Evolutionary conservation across 2,797 vertebrate species (phyloP).

Genomic region (Phataginus tricuspis): DNA sequence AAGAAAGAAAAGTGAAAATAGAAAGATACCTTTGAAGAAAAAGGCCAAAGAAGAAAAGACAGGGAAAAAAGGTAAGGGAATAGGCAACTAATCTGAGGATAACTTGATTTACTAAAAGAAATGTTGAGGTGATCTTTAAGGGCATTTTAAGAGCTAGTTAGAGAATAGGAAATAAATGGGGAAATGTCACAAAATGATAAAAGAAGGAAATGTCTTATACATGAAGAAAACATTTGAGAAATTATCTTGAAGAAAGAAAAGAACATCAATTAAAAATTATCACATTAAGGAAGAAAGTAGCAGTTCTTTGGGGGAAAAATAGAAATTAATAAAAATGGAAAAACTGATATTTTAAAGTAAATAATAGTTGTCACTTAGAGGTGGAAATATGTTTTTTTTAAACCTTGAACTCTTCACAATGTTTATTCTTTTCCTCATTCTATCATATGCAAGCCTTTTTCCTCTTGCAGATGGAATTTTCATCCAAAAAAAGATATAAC

Average conservation of each 20-base stretch:
- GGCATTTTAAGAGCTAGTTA: background rate
- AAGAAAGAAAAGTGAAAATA: conserved; percentile 29
- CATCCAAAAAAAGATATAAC: background rate
- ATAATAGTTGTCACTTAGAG: background rate
- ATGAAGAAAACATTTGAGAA: background rate
- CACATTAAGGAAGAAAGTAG: conserved; percentile 4
- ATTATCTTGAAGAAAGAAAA: background rate
- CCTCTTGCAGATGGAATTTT: conserved; percentile 17
- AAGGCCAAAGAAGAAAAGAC: background rate
- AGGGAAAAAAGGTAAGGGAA: background rate
- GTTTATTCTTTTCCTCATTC: conserved; percentile 29
- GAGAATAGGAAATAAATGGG: background rate
- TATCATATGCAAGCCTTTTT: background rate
- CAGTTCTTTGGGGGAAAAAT: background rate
- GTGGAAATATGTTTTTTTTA: conserved; percentile 18
- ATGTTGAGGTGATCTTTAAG: background rate
- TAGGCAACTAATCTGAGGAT: conserved; percentile 12
- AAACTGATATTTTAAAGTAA: conserved; percentile 28
- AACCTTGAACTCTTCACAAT: background rate
- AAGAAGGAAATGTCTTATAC: background rate
- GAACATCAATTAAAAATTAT: background rate
- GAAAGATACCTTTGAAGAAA: background rate
- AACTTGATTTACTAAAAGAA: conserved; percentile 45
- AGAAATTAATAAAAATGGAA: conserved; percentile 39
- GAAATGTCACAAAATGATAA: conserved; percentile 38